Evolutionary conservation across 2,113 vertebrate genomes (phyloP).

Genomic region (Gopherus flavomarginatus): DNA sequence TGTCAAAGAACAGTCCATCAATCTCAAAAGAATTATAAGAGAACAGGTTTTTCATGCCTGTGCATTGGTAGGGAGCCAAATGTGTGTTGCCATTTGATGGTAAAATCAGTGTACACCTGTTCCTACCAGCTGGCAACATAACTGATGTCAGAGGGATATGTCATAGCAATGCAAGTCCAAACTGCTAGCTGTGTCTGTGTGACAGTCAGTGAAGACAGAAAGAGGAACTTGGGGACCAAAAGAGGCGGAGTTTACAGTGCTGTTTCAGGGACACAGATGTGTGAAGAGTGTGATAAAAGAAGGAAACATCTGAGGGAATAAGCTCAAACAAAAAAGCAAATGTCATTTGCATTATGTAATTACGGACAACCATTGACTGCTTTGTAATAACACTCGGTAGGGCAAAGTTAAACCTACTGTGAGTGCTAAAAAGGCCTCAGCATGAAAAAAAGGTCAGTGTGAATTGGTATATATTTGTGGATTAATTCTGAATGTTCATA

Average conservation of each 20-base stretch:
- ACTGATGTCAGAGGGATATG: slow-evolving; percentile 86
- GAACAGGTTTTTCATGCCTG: slow-evolving; percentile 88
- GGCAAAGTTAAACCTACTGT: slow-evolving; percentile 84
- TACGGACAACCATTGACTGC: slow-evolving; percentile 83
- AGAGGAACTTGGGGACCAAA: slow-evolving; percentile 80
- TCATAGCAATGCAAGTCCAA: slow-evolving; percentile 73
- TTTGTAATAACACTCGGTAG: slow-evolving; percentile 84
- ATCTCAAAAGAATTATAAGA: slow-evolving; percentile 79
- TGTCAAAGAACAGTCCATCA: slow-evolving; percentile 85
- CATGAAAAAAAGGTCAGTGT: slow-evolving; percentile 87
- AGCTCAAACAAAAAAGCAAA: slow-evolving; percentile 89
- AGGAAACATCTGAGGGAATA: slow-evolving; percentile 87
- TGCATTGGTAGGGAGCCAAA: slow-evolving; percentile 91
- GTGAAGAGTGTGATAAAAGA: slow-evolving; percentile 87
- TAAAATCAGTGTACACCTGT: slow-evolving; percentile 94
- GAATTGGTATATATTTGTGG: slow-evolving; percentile 88
- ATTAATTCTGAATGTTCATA: slow-evolving; percentile 84
- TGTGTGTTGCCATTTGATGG: slow-evolving; percentile 87
- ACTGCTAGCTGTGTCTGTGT: slow-evolving; percentile 75
- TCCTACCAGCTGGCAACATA: slow-evolving; percentile 91
- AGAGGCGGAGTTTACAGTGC: slow-evolving; percentile 77
- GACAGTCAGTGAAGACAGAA: slow-evolving; percentile 83
- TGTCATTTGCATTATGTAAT: slow-evolving; percentile 92
- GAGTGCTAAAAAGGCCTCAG: slow-evolving; percentile 84
- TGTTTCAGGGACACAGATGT: slow-evolving; percentile 85